These are phyloP conservation scores for Stenopsyche tienmushanensis DNA, from an alignment of 1,140 invertebrate species.

Conservation along the genomic window DNA sequence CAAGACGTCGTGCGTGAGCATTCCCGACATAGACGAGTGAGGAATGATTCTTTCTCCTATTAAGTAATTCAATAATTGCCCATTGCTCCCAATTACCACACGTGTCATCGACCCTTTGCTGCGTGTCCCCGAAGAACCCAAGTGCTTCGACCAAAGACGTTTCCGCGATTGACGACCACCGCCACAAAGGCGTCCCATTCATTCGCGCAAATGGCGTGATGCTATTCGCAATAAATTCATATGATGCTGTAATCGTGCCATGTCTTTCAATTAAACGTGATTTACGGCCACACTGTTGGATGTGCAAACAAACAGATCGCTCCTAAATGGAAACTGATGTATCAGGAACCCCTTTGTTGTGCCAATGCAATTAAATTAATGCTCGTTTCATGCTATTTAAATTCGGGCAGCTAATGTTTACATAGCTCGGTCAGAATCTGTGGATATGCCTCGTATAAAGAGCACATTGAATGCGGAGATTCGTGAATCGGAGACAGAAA, in stretches of 20 bases:
- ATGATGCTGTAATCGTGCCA: constrained; percentile 13
- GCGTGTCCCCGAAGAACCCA: not conserved
- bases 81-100: constrained; percentile 29
- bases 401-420: too few relatives aligned
- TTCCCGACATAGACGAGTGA: not conserved
- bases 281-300: constrained; percentile 7
- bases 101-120: constrained; percentile 35
- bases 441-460: too few relatives aligned
- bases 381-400: too few relatives aligned
- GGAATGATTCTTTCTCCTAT: constrained; percentile 16
- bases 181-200: not conserved
- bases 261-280: constrained; percentile 25
- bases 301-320: constrained; percentile 16
- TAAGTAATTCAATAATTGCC: constrained; percentile 34
- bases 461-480: too few relatives aligned
- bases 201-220: not conserved
- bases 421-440: too few relatives aligned
- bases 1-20: too few relatives aligned
- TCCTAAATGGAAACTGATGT: constrained; percentile 18
- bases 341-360: constrained; percentile 7
- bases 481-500: too few relatives aligned
- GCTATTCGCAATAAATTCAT: constrained; percentile 16
- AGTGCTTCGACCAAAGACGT: not conserved
- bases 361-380: too few relatives aligned
- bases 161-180: not conserved